Base-by-base conservation (phyloP, 1,140 invertebrate genomes). In the Drosophila auraria region DNA sequence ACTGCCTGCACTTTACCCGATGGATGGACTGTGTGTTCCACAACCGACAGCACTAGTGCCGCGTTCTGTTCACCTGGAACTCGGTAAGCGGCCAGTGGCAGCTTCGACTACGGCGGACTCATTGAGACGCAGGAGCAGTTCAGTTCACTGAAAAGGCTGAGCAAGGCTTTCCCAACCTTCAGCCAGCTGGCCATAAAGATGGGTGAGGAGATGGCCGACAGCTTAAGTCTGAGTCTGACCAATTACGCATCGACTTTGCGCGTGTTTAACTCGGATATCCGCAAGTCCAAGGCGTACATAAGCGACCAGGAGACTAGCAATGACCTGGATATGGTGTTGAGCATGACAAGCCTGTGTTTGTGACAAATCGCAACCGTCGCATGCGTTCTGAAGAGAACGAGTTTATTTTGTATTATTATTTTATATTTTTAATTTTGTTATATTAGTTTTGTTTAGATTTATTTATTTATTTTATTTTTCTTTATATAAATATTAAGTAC, bases 51-150 rank as follows among this genome's bases (percentile, higher is more conserved):
- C 96, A 95, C 71, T 95, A 96, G 84, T 95, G 95, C 23, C 94
- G 95, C 23, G 95, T 96, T 66, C 94, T 95, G 49, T 96, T 96
- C 79, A 94, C 94, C 3, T 96, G 96, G 95, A 96, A 96, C 78
- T 94, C 96, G 47, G 94, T 94, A 50, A 94, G 94, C 57, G 96
- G 95, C 78, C 93, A 94, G 64, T 96, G 96, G 91, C 94, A 95
- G 72, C 95, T 96, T 61, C 93, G 94, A 95, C 82, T 94, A 95
- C 80, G 94, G 95, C 30, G 94, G 95, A 36, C 92, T 96, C 33
- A 93, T 93, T 44, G 95, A 96, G 86, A 93, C 95, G 1, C 94
- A 95, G 91, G 91, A 75, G 93, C 54, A 64, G 12, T 82, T 91
- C 4, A 83, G 64, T 27, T 83, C 87, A 0, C 68, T 87, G 0